Evolutionary conservation across 2,797 vertebrate species (phyloP).

Genomic region (Sciaenops ocellatus): DNA sequence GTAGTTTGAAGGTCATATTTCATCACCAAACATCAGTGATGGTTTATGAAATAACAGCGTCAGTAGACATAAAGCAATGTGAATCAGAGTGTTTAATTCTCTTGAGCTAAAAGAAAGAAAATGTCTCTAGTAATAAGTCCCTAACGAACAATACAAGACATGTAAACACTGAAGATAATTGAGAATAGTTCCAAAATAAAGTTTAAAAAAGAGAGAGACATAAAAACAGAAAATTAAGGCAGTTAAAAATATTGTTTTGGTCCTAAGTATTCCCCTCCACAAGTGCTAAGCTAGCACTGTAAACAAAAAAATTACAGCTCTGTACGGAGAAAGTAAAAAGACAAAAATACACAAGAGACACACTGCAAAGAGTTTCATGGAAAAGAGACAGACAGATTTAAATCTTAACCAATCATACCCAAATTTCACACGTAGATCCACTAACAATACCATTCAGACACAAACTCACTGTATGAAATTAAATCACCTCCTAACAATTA

Average conservation of each 20-base stretch:
- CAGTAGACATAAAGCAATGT: slow-evolving; percentile 4
- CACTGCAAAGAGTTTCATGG: background rate
- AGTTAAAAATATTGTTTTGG: slow-evolving; percentile 56
- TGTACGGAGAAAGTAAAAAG: background rate
- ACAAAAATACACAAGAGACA: slow-evolving; percentile 10
- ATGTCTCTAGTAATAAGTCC: background rate
- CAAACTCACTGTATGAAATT: slow-evolving; percentile 20
- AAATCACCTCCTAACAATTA: slow-evolving; percentile 2
- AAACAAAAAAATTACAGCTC: slow-evolving; percentile 28
- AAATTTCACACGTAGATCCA: background rate
- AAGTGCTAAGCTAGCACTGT: background rate
- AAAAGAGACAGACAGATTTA: background rate
- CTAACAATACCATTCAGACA: slow-evolving; percentile 36
- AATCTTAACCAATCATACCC: slow-evolving; percentile 17
- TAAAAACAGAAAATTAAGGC: slow-evolving; percentile 42
- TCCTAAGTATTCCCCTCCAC: background rate
- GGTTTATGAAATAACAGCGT: slow-evolving; percentile 5
- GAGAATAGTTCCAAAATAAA: slow-evolving; percentile 12
- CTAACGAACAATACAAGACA: slow-evolving; percentile 20
- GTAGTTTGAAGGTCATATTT: slow-evolving; percentile 18
- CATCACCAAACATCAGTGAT: background rate
- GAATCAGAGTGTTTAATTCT: slow-evolving; percentile 76
- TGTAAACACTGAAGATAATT: slow-evolving; percentile 4
- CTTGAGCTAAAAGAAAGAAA: slow-evolving; percentile 63
- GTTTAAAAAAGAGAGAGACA: background rate